These are phyloP conservation scores for Echinops telfairi DNA, from an alignment of 2,113 vertebrate species.

Conservation along the genomic window DNA sequence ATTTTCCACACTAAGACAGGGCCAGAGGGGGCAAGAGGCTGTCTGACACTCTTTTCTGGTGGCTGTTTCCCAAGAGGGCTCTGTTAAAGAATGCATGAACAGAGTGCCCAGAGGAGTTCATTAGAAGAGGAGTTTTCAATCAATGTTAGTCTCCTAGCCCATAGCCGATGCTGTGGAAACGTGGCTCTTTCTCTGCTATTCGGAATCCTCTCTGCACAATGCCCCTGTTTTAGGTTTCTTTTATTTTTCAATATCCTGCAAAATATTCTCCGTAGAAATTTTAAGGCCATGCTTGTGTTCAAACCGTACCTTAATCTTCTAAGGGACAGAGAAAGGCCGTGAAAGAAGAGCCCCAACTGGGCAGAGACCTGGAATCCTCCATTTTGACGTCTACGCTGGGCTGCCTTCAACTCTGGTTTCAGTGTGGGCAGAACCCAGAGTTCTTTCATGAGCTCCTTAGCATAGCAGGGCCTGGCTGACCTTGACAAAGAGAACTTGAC, in stretches of 20 bases:
- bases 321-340: constrained; percentile 1
- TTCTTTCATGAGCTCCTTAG: constrained; percentile 34
- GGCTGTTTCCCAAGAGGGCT: background rate
- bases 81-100: background rate
- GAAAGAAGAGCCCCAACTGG: background rate
- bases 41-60: background rate
- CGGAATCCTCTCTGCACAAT: background rate
- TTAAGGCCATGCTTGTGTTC: constrained; percentile 52
- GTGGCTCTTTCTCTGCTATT: background rate
- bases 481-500: constrained; percentile 18
- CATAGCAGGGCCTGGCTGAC: constrained; percentile 15
- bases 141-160: background rate
- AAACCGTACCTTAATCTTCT: constrained; percentile 32
- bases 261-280: constrained; percentile 37
- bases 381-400: background rate
- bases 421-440: constrained; percentile 12
- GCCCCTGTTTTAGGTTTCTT: background rate
- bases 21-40: background rate
- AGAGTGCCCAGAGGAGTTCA: background rate
- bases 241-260: constrained; percentile 7
- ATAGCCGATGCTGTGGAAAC: background rate
- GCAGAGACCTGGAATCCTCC: background rate
- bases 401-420: constrained; percentile 14
- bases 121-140: background rate
- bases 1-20: background rate